Evolutionary conservation across 2,888 invertebrate species (phyloP), one percentile per base, ranked within the genome.

Genomic region (Augochlorella aurata): DNA sequence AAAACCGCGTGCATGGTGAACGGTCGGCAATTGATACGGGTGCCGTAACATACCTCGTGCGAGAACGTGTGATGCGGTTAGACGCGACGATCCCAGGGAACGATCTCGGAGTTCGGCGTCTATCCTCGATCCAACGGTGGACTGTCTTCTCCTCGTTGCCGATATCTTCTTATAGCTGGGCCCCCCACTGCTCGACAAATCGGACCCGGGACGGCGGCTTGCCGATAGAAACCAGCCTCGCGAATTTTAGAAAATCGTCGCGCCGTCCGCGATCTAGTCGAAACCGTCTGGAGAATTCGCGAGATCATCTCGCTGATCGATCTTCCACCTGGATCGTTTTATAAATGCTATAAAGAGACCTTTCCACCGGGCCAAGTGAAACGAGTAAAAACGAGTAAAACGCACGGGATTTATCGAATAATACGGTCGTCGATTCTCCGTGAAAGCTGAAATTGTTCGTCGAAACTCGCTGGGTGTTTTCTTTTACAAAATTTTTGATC

Each of bases 121-220:
- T 68, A 50, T 45, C 69, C 66, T 49, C 29, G 71, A 75, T 77
- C 67, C 74, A 76, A 81, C 74, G 65, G 81, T 77, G 74, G 82
- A 88, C 88, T 88, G 88, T 77, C 69, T 76, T 71, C 67, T 77
- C 82, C 38, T 38, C 74, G 65, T 79, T 73, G 63, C 70, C 71
- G 79, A 86, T 79, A 86, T 84, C 86, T 87, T 86, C 87, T 88
- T 88, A 88, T 88, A 88, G 80, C 52, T n/a, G 44, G 5, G 47
- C 76, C 82, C 88, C 86, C 86, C 88, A 84, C 88, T 80, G 8
- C n/a, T 61, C 44, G 38, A 18, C 70, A 58, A 80, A 74, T 44
- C 69, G 61, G 79, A 63, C 47, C 45, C 76, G 18, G 38, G 38
- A 50, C 50, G 4, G 47, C 47, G 14, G 16, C 12, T 65, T 29